Evolutionary conservation across 2,888 invertebrate genomes (phyloP).

Genomic region (Acrobasis suavella): DNA sequence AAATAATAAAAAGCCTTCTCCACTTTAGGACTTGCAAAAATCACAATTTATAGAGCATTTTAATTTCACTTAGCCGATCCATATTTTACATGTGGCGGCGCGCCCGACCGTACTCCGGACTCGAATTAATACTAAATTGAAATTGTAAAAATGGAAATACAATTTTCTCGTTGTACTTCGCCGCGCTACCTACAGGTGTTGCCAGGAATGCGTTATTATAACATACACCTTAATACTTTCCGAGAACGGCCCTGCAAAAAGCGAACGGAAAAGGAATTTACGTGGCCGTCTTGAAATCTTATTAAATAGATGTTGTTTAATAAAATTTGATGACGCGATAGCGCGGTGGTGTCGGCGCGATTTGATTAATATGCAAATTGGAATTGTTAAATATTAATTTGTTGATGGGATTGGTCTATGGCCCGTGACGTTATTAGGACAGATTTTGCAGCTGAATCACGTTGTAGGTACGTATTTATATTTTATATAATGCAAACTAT

Average conservation of each 20-base stretch:
- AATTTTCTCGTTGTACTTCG: constrained; percentile 75
- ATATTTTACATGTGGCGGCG: constrained; percentile 82
- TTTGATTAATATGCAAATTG: constrained; percentile 23
- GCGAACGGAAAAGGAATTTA: constrained; percentile 17
- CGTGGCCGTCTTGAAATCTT: constrained; percentile 14
- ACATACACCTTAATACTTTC: constrained; percentile 63
- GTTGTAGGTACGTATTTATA: not conserved
- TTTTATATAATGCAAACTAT: no score
- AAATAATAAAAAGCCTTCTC: constrained; percentile 82
- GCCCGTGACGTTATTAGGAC: constrained; percentile 6
- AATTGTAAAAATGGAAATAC: constrained; percentile 83
- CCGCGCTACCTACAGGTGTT: constrained; percentile 66
- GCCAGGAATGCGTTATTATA: constrained; percentile 71
- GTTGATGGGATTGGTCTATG: constrained; percentile 14
- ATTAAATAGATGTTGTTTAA: constrained; percentile 22
- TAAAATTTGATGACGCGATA: constrained; percentile 22
- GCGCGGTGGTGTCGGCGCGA: constrained; percentile 15
- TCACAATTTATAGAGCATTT: constrained; percentile 83
- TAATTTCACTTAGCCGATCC: constrained; percentile 83
- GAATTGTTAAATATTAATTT: constrained; percentile 21
- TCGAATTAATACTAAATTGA: constrained; percentile 83
- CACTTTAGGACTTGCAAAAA: constrained; percentile 83
- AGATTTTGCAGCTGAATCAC: not conserved
- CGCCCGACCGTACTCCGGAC: constrained; percentile 73
- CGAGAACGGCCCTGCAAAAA: constrained; percentile 40